Conservation (phyloP, 2,888 invertebrate species). For the Drosophila atripex region DNA sequence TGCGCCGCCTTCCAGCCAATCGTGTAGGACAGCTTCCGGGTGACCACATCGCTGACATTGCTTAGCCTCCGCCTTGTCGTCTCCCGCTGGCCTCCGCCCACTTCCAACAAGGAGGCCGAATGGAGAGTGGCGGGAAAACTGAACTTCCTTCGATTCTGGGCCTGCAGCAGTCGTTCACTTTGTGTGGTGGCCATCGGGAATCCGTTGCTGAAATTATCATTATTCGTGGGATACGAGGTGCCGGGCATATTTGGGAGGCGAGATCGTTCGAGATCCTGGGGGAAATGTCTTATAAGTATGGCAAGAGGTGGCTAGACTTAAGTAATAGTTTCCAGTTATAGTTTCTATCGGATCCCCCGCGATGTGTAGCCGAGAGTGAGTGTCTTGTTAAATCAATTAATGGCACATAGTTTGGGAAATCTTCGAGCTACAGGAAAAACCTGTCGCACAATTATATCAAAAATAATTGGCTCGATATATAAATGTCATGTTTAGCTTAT, state of each 20-base stretch:
- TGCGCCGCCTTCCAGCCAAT: conserved; percentile 88
- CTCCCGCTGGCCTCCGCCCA: conserved; percentile 67
- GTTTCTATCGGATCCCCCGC: conserved; percentile 30
- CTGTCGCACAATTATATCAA: conserved; percentile 50
- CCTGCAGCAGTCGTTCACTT: conserved; percentile 73
- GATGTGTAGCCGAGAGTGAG: conserved; percentile 13
- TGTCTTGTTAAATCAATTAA: conserved; percentile 70
- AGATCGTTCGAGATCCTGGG: conserved; percentile 35
- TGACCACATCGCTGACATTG: conserved; percentile 89
- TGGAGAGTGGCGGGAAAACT: conserved; percentile 86
- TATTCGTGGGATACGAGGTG: conserved; percentile 74
- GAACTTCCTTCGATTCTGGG: conserved; percentile 85
- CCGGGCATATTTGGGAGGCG: conserved; percentile 63
- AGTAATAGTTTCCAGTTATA: conserved; percentile 19
- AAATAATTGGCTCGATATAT: conserved; percentile 68
- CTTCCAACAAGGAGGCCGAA: conserved; percentile 80
- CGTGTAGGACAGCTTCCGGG: conserved; percentile 91
- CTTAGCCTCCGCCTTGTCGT: conserved; percentile 88
- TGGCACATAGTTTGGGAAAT: conserved; percentile 64
- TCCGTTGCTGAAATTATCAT: conserved; percentile 79
- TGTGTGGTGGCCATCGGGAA: conserved; percentile 74
- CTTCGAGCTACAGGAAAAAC: conserved; percentile 30
- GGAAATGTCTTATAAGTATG: conserved; percentile 33
- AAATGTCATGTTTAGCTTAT: conserved; percentile 60
- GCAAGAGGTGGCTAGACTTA: conserved; percentile 21